A percentile compares a stretch with the other conserved stretches of the same genome.
phyloP scores from a whole-genome alignment of 30 jellyfish, hydroid and myxozoan genomes.

The Mastigias papua region DNA sequence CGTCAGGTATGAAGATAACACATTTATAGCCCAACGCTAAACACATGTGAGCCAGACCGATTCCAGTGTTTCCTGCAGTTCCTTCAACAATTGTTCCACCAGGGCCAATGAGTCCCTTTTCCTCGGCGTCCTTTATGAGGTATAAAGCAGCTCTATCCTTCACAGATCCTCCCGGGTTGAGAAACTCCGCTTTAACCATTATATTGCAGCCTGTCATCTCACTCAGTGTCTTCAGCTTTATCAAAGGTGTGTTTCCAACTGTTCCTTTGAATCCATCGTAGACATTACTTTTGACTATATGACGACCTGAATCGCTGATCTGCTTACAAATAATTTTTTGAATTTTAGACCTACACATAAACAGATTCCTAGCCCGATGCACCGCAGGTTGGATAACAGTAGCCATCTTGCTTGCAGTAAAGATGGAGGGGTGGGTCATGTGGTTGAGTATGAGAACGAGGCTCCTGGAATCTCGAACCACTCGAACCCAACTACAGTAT shows the following conservation, averaged over 20 bases:
- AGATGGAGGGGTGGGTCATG: neutral
- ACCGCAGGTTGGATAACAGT: neutral
- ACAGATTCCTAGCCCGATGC: neutral
- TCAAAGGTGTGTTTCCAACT: conserved; percentile 97
- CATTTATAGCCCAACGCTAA: conserved; percentile 88
- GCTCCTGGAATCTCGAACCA: too few species aligned
- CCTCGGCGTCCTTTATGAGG: conserved; percentile 86
- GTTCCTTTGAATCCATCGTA: conserved; percentile 77
- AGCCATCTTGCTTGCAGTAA: neutral
- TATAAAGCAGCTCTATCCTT: conserved; percentile 93
- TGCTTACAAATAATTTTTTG: neutral
- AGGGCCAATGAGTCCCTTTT: conserved; percentile 73
- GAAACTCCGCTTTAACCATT: conserved; percentile 90
- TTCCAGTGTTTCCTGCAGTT: conserved; percentile 96
- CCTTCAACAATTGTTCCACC: conserved; percentile 97
- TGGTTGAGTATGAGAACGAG: neutral
- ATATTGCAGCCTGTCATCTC: conserved; percentile 87
- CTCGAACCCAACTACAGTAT: too few species aligned
- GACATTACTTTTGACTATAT: conserved; percentile 55
- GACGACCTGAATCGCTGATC: neutral
- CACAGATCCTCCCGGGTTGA: conserved; percentile 97
- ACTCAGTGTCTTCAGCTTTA: conserved; percentile 86
- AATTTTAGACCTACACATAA: neutral
- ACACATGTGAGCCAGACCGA: conserved; percentile 95
- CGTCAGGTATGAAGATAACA: conserved; percentile 91